Conservation (phyloP, 2,888 invertebrate species). For the Timema cristinae region DNA sequence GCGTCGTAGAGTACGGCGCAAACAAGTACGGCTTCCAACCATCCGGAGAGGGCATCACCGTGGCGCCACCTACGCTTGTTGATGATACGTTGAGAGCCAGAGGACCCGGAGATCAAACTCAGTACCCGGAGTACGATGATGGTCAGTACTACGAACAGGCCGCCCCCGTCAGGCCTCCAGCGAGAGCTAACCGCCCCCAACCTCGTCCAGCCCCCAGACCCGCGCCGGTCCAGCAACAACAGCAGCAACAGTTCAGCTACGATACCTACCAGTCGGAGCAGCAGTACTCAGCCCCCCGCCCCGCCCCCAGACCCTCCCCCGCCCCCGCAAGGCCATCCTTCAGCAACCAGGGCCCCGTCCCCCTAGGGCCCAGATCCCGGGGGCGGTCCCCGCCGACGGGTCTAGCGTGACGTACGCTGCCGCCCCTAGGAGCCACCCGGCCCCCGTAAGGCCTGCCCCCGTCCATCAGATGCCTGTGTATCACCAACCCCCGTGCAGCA, state of each 20-base stretch:
- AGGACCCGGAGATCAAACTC: constrained; percentile 12
- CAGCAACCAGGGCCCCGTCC: constrained; percentile 39
- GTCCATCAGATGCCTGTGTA: constrained; percentile 20
- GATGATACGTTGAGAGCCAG: constrained; percentile 42
- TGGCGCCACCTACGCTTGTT: constrained; percentile 50
- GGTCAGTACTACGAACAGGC: constrained; percentile 34
- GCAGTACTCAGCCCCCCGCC: constrained; percentile 32
- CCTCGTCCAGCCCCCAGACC: constrained; percentile 32
- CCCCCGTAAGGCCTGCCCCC: constrained; percentile 19
- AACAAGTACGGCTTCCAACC: constrained; percentile 86
- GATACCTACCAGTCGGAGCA: constrained; percentile 29
- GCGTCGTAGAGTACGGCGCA: constrained; percentile 84
- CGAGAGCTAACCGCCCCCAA: constrained; percentile 34
- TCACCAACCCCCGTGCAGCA: constrained; percentile 18
- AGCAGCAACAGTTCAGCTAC: constrained; percentile 24
- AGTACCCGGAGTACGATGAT: constrained; percentile 33
- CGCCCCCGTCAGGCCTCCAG: constrained; percentile 9
- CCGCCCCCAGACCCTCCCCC: constrained; percentile 22
- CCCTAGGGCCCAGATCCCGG: constrained; percentile 34
- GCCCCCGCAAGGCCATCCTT: constrained; percentile 36
- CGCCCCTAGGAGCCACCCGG: constrained; percentile 33
- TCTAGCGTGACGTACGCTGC: constrained; percentile 33
- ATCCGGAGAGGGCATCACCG: constrained; percentile 80
- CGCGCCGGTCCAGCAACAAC: constrained; percentile 35
- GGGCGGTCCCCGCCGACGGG: constrained; percentile 39